Evolutionary conservation across 2,797 vertebrate species (phyloP).

Genomic region (Carapus acus): DNA sequence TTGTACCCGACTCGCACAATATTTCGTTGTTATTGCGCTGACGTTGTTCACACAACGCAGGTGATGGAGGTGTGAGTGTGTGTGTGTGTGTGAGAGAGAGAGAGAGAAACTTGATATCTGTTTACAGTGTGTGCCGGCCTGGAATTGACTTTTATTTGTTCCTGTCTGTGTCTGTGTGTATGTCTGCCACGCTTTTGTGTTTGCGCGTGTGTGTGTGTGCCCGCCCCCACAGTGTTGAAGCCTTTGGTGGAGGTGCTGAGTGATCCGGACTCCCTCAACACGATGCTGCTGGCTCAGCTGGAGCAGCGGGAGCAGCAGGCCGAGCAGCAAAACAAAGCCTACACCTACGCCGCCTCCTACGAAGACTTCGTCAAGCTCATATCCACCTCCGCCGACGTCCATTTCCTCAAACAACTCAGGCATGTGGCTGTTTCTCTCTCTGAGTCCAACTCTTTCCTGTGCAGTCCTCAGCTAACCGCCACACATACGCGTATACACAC

Average conservation of each 20-base stretch:
- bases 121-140: too few relatives aligned
- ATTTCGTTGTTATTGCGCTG: too few relatives aligned
- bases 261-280: conserved; percentile 94
- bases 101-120: too few relatives aligned
- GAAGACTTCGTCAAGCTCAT: conserved; percentile 99
- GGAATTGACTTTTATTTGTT: too few relatives aligned
- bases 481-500: background rate
- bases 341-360: conserved; percentile 95
- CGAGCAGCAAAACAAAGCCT: conserved; percentile 94
- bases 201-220: background rate
- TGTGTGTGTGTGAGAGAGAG: too few relatives aligned
- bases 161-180: too few relatives aligned
- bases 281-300: conserved; percentile 89
- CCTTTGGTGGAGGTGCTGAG: conserved; percentile 90
- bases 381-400: conserved; percentile 86
- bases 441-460: background rate
- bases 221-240: conserved; percentile 77
- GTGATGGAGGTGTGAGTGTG: too few relatives aligned
- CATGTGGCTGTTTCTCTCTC: conserved; percentile 41
- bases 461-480: background rate
- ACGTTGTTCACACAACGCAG: too few relatives aligned
- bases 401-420: conserved; percentile 98
- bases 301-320: conserved; percentile 91
- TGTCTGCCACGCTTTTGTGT: too few relatives aligned
- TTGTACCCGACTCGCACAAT: too few relatives aligned